Conservation (phyloP, 2,797 vertebrate genomes). For the Tamandua tetradactyla region DNA sequence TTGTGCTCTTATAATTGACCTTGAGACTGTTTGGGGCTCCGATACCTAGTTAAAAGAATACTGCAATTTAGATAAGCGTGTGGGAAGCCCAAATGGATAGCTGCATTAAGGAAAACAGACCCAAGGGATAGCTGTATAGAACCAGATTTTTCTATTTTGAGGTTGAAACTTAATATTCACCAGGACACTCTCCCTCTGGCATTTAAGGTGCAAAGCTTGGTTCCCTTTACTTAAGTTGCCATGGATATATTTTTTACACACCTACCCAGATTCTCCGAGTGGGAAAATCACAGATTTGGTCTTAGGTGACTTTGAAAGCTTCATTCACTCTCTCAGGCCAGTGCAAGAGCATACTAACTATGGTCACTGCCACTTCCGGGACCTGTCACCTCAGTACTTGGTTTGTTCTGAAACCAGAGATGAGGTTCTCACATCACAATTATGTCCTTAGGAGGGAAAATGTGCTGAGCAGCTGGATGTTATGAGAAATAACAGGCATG, state of each 20-base stretch:
- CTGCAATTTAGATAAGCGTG: neutral
- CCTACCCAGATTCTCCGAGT: neutral
- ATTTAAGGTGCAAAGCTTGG: neutral
- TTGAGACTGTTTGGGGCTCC: neutral
- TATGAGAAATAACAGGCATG: neutral
- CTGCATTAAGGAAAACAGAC: neutral
- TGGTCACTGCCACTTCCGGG: neutral
- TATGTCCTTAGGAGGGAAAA: neutral
- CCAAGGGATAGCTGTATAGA: neutral
- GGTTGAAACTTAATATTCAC: neutral
- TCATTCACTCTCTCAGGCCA: neutral
- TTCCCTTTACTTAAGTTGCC: conserved; percentile 11
- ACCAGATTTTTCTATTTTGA: neutral
- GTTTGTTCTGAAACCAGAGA: neutral
- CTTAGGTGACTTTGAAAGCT: neutral
- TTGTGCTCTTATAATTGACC: neutral
- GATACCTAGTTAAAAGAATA: neutral
- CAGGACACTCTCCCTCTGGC: neutral
- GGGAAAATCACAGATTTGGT: neutral
- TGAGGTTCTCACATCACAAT: neutral
- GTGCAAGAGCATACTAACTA: neutral
- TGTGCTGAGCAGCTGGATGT: neutral
- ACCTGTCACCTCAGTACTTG: neutral
- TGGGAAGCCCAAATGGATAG: neutral
- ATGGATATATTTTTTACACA: neutral